Evolutionary conservation across 1,140 invertebrate species (phyloP).

Genomic region (Nasonia vitripennis): DNA sequence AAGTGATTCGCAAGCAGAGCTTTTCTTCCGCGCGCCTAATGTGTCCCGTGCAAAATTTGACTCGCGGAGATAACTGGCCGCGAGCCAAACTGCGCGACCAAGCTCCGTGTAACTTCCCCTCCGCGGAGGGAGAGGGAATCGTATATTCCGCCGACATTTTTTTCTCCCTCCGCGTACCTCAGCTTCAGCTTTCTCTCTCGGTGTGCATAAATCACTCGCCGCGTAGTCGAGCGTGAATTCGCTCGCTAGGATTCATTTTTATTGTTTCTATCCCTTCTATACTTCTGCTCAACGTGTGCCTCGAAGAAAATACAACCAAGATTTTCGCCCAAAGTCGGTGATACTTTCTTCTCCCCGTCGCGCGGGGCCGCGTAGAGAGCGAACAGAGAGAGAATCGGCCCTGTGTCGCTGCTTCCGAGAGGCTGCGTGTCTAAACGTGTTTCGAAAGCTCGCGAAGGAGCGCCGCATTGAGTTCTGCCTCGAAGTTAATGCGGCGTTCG

Average conservation of each 20-base stretch:
- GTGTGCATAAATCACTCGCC: slow-evolving; percentile 33
- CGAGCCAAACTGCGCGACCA: slow-evolving; percentile 24
- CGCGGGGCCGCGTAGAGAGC: no score
- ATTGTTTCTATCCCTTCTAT: neutral
- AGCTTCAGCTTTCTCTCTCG: neutral
- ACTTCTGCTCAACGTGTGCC: neutral
- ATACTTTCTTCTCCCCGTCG: slow-evolving; percentile 32
- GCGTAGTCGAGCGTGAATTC: slow-evolving; percentile 30
- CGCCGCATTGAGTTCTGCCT: neutral
- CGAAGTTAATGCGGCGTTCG: neutral
- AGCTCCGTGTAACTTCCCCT: neutral
- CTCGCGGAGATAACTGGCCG: slow-evolving; percentile 21
- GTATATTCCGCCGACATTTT: slow-evolving; percentile 36
- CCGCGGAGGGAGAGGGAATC: neutral
- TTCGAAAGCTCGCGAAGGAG: neutral
- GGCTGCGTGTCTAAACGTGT: no score
- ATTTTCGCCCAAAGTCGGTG: slow-evolving; percentile 28
- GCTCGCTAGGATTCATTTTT: neutral
- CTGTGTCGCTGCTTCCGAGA: no score
- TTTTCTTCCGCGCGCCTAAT: neutral
- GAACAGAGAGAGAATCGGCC: neutral
- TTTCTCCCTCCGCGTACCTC: neutral
- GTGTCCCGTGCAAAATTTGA: slow-evolving; percentile 30
- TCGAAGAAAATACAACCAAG: slow-evolving; percentile 50
- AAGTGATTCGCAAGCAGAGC: neutral